Conservation (phyloP, 2,888 invertebrate genomes). For the Platypus cylindrus region DNA sequence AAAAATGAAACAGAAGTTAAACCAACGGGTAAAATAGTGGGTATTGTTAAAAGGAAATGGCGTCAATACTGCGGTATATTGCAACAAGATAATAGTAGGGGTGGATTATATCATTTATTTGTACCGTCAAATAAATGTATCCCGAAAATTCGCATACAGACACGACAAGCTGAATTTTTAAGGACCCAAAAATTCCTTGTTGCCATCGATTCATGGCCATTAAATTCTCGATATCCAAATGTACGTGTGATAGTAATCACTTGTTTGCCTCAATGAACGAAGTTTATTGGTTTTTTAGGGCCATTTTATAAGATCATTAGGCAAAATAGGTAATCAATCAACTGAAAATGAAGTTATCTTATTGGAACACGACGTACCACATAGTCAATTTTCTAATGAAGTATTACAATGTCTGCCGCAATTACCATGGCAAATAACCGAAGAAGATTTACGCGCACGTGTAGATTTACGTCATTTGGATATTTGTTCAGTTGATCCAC, state of each 20-base stretch:
- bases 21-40: conserved; percentile 77
- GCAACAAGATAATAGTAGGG: conserved; percentile 61
- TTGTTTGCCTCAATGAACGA: background rate
- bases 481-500: conserved; percentile 94
- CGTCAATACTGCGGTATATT: conserved; percentile 95
- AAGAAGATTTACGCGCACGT: conserved; percentile 40
- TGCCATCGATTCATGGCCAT: conserved; percentile 93
- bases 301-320: conserved; percentile 89
- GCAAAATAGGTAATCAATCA: conserved; percentile 82
- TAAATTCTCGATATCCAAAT: conserved; percentile 81
- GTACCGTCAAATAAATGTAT: conserved; percentile 88
- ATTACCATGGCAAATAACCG: conserved; percentile 78
- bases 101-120: conserved; percentile 70
- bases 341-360: conserved; percentile 96
- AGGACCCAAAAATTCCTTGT: conserved; percentile 83
- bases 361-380: conserved; percentile 93
- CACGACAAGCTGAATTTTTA: conserved; percentile 73
- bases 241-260: conserved; percentile 31
- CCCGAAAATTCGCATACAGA: conserved; percentile 91
- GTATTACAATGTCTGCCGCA: conserved; percentile 85
- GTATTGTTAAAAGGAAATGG: conserved; percentile 93
- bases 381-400: conserved; percentile 86
- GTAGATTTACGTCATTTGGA: conserved; percentile 73
- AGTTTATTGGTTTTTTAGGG: conserved; percentile 46
- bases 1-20: conserved; percentile 23